phyloP scores from a whole-genome alignment of 2,888 invertebrate species.

The Molanna angustata region DNA sequence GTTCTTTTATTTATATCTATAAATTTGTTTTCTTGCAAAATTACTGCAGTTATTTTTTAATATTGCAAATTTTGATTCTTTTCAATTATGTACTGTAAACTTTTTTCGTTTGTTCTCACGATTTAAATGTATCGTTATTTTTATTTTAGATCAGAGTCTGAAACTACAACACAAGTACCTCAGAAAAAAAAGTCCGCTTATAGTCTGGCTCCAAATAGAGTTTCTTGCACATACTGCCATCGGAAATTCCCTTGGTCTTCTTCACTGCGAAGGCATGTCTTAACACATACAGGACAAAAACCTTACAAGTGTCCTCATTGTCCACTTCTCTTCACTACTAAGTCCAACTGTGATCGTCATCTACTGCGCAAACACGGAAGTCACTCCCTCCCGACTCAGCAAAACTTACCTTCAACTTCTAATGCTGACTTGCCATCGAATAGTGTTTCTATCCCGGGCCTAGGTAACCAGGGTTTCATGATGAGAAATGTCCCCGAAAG shows the following conservation, averaged over 20 bases:
- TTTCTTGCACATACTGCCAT: constrained; percentile 90
- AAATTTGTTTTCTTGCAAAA: too few species aligned
- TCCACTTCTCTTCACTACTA: constrained; percentile 91
- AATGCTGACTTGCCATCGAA: constrained; percentile 39
- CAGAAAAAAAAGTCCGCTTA: constrained; percentile 92
- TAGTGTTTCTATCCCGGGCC: constrained; percentile 22
- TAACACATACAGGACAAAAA: constrained; percentile 95
- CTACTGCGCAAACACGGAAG: constrained; percentile 80
- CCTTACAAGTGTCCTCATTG: constrained; percentile 95
- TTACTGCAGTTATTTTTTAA: neutral
- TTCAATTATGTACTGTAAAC: too few species aligned
- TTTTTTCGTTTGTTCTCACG: too few species aligned
- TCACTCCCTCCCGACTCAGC: constrained; percentile 26
- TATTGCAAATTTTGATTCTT: too few species aligned
- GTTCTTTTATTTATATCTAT: too few species aligned
- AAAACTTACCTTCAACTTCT: constrained; percentile 37
- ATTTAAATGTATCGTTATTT: neutral
- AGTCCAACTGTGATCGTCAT: constrained; percentile 96
- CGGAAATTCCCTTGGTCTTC: constrained; percentile 97
- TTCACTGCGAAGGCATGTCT: constrained; percentile 88
- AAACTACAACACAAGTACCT: constrained; percentile 53
- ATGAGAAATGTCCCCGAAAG: constrained; percentile 71
- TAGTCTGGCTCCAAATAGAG: constrained; percentile 90
- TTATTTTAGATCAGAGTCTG: constrained; percentile 62
- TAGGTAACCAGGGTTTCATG: constrained; percentile 44